Conservation (phyloP, 2,113 vertebrate species). For the Echinops telfairi region DNA sequence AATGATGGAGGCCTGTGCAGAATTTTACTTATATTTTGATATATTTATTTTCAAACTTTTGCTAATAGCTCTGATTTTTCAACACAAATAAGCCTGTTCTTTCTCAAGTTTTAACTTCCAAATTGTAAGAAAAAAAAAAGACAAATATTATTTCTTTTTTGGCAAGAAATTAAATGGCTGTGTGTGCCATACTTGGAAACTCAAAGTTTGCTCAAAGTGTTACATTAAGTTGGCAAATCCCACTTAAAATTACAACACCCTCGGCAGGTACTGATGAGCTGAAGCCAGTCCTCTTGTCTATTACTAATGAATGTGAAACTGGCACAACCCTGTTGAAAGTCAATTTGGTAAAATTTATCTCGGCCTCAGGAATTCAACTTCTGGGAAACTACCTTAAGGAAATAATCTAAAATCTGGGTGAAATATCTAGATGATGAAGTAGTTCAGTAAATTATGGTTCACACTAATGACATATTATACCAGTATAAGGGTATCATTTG, state of each 20-base stretch:
- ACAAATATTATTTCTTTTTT: background rate
- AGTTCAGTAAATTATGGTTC: conserved; percentile 41
- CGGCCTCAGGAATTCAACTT: background rate
- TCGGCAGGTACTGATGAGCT: background rate
- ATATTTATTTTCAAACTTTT: conserved; percentile 57
- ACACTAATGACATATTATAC: background rate
- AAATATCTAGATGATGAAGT: background rate
- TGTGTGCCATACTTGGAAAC: background rate
- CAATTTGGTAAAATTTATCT: background rate
- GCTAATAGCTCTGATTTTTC: conserved; percentile 36
- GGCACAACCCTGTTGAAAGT: background rate
- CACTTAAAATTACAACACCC: background rate
- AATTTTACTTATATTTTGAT: background rate
- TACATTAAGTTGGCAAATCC: background rate
- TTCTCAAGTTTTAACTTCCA: background rate
- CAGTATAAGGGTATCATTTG: background rate
- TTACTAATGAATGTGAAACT: background rate
- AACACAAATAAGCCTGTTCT: background rate
- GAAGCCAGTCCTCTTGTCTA: background rate
- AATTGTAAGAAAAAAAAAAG: background rate
- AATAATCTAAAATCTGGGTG: background rate
- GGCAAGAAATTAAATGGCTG: background rate
- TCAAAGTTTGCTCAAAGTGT: background rate
- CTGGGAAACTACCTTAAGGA: background rate
- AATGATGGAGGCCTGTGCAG: background rate